Percentiles rank a stretch among this genome's conserved stretches.
These are phyloP conservation scores for Trachymyrmex septentrionalis DNA, from an alignment of 1,140 invertebrate species.

Conservation along the genomic window DNA sequence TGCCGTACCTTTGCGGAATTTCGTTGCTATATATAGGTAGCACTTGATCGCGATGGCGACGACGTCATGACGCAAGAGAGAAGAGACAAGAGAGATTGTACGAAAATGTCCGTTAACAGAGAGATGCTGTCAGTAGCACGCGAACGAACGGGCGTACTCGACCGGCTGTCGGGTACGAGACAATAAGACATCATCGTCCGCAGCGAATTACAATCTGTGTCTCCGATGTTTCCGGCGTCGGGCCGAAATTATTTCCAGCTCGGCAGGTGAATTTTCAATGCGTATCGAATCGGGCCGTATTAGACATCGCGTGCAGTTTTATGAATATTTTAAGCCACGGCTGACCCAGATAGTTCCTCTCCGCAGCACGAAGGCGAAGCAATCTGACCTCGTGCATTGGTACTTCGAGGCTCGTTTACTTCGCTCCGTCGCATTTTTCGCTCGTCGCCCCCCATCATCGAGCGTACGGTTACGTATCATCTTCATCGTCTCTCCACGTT, in stretches of 20 bases:
- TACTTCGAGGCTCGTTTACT: constrained; percentile 60
- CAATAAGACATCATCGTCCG: constrained; percentile 61
- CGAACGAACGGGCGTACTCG: not conserved
- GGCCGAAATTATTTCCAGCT: constrained; percentile 71
- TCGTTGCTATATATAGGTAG: constrained; percentile 26
- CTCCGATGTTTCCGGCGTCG: not conserved
- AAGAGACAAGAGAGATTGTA: constrained; percentile 25
- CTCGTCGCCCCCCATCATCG: no score
- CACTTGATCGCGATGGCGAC: constrained; percentile 20
- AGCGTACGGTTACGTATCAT: not conserved
- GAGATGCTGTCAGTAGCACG: constrained; percentile 64
- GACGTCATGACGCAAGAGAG: constrained; percentile 47
- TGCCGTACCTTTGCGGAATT: constrained; percentile 9
- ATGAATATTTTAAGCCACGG: constrained; percentile 84
- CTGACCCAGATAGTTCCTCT: constrained; percentile 84
- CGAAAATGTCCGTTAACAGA: constrained; percentile 51
- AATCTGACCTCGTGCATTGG: constrained; percentile 60
- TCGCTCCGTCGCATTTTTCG: not conserved
- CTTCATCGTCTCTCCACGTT: constrained; percentile 12
- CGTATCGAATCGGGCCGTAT: constrained; percentile 80
- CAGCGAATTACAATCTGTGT: constrained; percentile 21
- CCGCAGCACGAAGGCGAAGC: constrained; percentile 76
- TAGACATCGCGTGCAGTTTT: constrained; percentile 83
- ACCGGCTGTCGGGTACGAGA: constrained; percentile 16
- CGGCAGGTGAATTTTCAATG: constrained; percentile 81